Evolutionary conservation across 2,888 invertebrate species (phyloP).

Genomic region (Lymantria monacha): DNA sequence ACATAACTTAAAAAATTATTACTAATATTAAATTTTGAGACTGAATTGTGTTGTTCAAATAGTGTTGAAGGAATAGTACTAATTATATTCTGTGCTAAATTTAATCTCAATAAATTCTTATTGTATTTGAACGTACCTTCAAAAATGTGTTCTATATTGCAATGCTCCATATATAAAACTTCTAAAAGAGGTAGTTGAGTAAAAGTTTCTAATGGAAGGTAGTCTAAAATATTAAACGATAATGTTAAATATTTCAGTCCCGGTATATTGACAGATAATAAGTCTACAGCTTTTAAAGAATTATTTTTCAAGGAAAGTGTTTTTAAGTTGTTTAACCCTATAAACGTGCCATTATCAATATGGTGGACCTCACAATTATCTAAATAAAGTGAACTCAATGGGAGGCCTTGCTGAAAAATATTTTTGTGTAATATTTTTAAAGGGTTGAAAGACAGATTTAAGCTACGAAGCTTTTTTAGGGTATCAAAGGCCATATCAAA

Average conservation of each 20-base stretch:
- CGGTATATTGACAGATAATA: constrained; percentile 88
- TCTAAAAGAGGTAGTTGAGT: constrained; percentile 90
- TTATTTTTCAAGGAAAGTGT: constrained; percentile 90
- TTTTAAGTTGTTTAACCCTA: constrained; percentile 88
- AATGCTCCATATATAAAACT: constrained; percentile 86
- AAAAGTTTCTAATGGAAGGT: constrained; percentile 86
- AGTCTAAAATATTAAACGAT: constrained; percentile 90
- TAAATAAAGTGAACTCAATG: constrained; percentile 87
- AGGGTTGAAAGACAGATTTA: constrained; percentile 91
- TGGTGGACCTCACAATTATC: constrained; percentile 88
- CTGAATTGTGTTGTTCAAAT: constrained; percentile 85
- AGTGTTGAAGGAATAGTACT: constrained; percentile 84
- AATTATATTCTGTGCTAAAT: constrained; percentile 88
- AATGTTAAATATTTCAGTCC: constrained; percentile 88
- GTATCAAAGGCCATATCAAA: constrained; percentile 89
- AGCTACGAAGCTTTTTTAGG: constrained; percentile 87
- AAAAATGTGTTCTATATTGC: constrained; percentile 86
- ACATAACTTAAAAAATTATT: constrained; percentile 88
- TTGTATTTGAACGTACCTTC: constrained; percentile 88
- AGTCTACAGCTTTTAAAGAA: constrained; percentile 85
- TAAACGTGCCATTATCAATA: constrained; percentile 89
- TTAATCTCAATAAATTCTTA: constrained; percentile 87
- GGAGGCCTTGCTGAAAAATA: constrained; percentile 89
- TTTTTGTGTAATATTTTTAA: constrained; percentile 87
- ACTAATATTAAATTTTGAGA: constrained; percentile 89